phyloP scores from a whole-genome alignment of 2,888 invertebrate species.

The Brachycybe producta region DNA sequence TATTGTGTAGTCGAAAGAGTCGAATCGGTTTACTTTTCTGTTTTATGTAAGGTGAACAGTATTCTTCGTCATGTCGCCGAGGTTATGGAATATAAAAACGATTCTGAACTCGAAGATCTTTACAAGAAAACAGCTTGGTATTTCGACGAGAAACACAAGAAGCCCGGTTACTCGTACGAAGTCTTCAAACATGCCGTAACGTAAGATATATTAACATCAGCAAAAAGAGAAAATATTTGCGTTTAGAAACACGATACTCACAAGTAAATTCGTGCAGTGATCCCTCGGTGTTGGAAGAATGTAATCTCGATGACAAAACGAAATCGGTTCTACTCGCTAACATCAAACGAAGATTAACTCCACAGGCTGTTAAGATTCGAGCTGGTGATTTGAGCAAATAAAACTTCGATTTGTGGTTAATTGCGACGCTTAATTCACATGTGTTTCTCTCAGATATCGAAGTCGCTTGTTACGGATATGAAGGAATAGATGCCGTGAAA shows the following conservation, averaged over 20 bases:
- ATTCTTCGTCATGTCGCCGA: slow-evolving; percentile 96
- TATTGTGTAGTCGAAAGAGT: slow-evolving; percentile 1
- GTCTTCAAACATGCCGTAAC: slow-evolving; percentile 95
- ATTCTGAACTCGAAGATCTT: slow-evolving; percentile 85
- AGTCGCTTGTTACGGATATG: slow-evolving; percentile 90
- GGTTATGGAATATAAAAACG: slow-evolving; percentile 74
- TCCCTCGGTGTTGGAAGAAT: slow-evolving; percentile 87
- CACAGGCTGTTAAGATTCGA: slow-evolving; percentile 91
- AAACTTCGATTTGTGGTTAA: not conserved
- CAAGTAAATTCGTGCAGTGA: slow-evolving; percentile 47
- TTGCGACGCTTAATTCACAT: not conserved
- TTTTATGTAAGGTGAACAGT: slow-evolving; percentile 52
- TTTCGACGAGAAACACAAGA: slow-evolving; percentile 93
- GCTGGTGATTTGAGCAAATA: no score
- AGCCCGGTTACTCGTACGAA: slow-evolving; percentile 91
- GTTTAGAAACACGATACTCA: slow-evolving; percentile 6
- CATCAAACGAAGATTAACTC: slow-evolving; percentile 88
- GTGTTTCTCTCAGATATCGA: slow-evolving; percentile 48
- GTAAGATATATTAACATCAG: slow-evolving; percentile 55
- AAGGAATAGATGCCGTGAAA: slow-evolving; percentile 98
- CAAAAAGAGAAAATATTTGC: not conserved
- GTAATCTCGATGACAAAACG: slow-evolving; percentile 80
- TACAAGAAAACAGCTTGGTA: slow-evolving; percentile 96
- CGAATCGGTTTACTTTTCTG: slow-evolving; percentile 1
- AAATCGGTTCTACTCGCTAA: slow-evolving; percentile 85